Conservation (phyloP, 2,113 vertebrate species). For the Porphyrio hochstetteri region DNA sequence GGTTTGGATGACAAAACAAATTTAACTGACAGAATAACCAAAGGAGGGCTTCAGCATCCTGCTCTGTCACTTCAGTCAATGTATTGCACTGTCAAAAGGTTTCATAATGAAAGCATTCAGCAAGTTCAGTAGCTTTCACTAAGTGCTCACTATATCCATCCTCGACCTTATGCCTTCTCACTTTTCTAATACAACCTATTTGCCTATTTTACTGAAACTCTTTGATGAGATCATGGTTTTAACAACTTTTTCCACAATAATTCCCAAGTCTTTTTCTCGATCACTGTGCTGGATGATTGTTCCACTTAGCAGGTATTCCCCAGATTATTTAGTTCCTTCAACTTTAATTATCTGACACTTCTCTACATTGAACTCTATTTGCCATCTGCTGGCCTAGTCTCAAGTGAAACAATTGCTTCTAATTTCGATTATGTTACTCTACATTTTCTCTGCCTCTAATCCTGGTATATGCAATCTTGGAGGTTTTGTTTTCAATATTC, state of each 20-base stretch:
- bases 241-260: background rate
- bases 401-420: background rate
- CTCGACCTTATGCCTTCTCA: background rate
- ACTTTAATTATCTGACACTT: slow-evolving; percentile 29
- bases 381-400: background rate
- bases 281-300: slow-evolving; percentile 13
- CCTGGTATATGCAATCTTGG: background rate
- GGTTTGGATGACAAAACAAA: background rate
- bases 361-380: background rate
- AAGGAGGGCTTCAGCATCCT: background rate
- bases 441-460: slow-evolving; percentile 2
- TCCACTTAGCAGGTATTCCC: slow-evolving; percentile 30
- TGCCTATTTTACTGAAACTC: background rate
- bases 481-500: background rate
- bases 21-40: background rate
- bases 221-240: background rate
- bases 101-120: background rate
- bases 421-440: background rate
- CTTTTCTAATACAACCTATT: background rate
- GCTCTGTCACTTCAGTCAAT: background rate
- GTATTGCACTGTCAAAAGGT: background rate
- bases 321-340: slow-evolving; percentile 1
- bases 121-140: background rate
- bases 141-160: background rate
- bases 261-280: background rate